Percentiles rank a stretch among this genome's conserved stretches.
These are phyloP conservation scores for Eulemur macaco DNA, from an alignment of 2,113 vertebrate genomes.

Conservation along the genomic window DNA sequence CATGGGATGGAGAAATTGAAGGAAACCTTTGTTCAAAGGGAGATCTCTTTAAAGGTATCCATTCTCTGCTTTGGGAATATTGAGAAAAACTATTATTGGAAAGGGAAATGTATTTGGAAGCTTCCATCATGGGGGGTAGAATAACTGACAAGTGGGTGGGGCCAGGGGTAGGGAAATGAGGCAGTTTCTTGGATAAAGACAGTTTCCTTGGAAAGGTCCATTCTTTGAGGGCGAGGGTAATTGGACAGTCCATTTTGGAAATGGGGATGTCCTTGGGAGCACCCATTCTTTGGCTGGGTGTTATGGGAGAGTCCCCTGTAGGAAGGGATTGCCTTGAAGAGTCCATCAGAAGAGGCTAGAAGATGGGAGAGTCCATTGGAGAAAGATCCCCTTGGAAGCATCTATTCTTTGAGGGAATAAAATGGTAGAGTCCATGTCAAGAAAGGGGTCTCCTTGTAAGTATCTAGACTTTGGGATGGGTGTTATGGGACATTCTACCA, in stretches of 20 bases:
- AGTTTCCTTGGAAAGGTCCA: not conserved
- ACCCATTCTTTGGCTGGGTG: not conserved
- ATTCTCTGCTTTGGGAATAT: not conserved
- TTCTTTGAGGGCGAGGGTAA: not conserved
- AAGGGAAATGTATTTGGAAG: not conserved
- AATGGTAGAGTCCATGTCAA: not conserved
- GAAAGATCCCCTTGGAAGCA: not conserved
- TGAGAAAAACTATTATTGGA: not conserved
- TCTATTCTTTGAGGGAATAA: not conserved
- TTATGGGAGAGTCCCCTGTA: not conserved
- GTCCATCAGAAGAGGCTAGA: not conserved
- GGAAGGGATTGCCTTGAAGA: not conserved
- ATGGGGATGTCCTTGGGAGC: not conserved
- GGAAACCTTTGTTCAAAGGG: not conserved
- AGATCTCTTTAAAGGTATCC: not conserved
- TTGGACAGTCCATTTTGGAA: not conserved
- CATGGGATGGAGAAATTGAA: not conserved
- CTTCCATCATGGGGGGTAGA: not conserved
- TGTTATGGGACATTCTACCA: not conserved
- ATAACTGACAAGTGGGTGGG: not conserved
- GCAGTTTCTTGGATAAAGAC: not conserved
- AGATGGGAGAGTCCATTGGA: not conserved
- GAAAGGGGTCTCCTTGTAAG: not conserved
- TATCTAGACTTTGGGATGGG: not conserved
- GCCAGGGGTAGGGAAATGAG: not conserved